Base-by-base conservation (phyloP, 2,888 invertebrate species). In the Ophion obscuratus region DNA sequence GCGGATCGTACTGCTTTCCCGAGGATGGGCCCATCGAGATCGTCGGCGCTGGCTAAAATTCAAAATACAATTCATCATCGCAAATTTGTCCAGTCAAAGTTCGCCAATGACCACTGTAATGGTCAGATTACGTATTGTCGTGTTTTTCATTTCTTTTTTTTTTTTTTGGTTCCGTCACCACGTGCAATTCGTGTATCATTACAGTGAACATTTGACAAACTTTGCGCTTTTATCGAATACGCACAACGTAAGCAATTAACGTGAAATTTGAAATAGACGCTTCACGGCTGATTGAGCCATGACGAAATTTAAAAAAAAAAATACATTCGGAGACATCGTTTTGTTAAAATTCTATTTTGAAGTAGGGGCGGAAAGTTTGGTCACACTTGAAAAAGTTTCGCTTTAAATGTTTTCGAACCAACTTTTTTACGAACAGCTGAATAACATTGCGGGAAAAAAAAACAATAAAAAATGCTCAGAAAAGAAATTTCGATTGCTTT, bases 1-100 rank as follows among this genome's bases (percentile, higher is more conserved):
- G 83, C 2, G 94, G 93, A 84, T 93, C 93, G 85, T 93, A 94
- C 86, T 94, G 94, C 83, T 94, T 94, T 3, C 90, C 91, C 17
- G 90, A 87, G 14, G 92, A 92, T 9, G 93, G 93, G 61, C 91
- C 90, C 93, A 94, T 92, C 0, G 93, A 92, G 81, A 94, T 93
- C 47, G 89, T 90, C 47, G 93, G 88, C 75, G 85, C 87, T 44
- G 90, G 92, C 93, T 94, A 92, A 87, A 93, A 94, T 88, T 87
- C 91, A 91, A 93, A 91, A 89, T 66, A 89, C 89, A 84, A 88
- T 90, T 91, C 88, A 91, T 92, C 89, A 92, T 91, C 90, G 92
- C 90, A 91, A 91, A 91, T 89, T 92, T 90, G 89, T 88, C 87
- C 92, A 80, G 79, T 91, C 92, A 93, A 93, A 92, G 92, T 90